Base-by-base conservation (phyloP, 2,113 vertebrate genomes). In the Phasianus colchicus region DNA sequence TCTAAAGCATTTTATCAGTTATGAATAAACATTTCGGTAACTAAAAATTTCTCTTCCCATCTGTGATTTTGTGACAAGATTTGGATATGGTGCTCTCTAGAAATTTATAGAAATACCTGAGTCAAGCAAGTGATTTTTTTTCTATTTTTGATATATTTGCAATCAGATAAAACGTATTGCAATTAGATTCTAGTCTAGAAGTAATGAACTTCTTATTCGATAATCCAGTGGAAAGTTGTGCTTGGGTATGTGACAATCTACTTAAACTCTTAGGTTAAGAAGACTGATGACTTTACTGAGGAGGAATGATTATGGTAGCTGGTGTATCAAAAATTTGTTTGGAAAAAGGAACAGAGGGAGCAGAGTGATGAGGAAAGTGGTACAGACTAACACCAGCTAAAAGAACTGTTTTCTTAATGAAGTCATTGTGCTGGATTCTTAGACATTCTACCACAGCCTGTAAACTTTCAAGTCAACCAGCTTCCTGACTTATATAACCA, bases 141-240 rank as follows among this genome's bases (percentile, higher is more conserved):
- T 74, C 5, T 38, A 22, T 47, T 32, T 65, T 29, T 58, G 52
- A 47, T 50, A 27, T 6, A 34, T 78, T 76, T 69, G 18, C 25
- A 9, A 4, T 45, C 47, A 17, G 11, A 58, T 57, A 60, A 36
- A 69, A 36, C 11, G 11, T 8, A 43, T 86, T 54, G 38, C 7
- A 58, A 0, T 0, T 43, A 79, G 8, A 13, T 81, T 24, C 12
- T 60, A 52, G 20, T 36, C 36, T 34, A 72, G 11, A 6, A 78
- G 21, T 9, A 52, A 21, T 40, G 74, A 43, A 19, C 58, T 85
- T 70, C 72, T 92, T 88, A 69, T 77, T 30, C 11, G 19, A n/a
- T 27, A 92, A 78, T 48, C 10, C 29, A 63, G 57, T 79, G 11
- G 27, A 76, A 97, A 92, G 50, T 95, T 96, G 58, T 75, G 21